Conservation (phyloP, 2,113 vertebrate genomes). For the Zosterops lateralis region DNA sequence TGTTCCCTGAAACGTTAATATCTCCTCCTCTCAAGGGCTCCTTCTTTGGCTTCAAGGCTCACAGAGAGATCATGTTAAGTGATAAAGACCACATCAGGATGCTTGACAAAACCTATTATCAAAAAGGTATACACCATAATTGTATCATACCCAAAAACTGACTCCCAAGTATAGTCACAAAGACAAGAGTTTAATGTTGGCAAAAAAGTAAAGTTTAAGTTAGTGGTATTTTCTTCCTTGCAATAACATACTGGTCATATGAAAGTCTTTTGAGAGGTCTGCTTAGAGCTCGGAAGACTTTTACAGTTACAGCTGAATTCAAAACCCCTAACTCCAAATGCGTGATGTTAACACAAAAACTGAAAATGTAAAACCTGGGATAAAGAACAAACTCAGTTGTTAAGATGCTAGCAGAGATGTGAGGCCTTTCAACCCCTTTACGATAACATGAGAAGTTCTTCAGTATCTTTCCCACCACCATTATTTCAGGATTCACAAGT, state of each 20-base stretch:
- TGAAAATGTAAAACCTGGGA: slow-evolving; percentile 8
- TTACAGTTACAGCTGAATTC: slow-evolving; percentile 49
- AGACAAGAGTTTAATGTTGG: slow-evolving; percentile 59
- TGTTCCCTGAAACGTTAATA: not conserved
- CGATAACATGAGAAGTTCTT: slow-evolving; percentile 21
- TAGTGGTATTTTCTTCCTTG: slow-evolving; percentile 59
- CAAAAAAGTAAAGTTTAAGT: slow-evolving; percentile 33
- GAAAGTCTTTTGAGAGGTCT: slow-evolving; percentile 52
- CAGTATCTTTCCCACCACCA: slow-evolving; percentile 41
- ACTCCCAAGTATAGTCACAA: slow-evolving; percentile 50
- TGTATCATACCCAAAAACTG: slow-evolving; percentile 9
- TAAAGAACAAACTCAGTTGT: slow-evolving; percentile 32
- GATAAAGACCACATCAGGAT: not conserved
- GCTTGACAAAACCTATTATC: not conserved
- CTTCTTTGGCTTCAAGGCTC: not conserved
- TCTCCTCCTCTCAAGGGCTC: not conserved
- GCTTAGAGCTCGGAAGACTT: slow-evolving; percentile 58
- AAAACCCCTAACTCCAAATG: not conserved
- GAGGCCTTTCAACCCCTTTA: not conserved
- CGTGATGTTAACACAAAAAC: slow-evolving; percentile 10
- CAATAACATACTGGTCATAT: slow-evolving; percentile 48
- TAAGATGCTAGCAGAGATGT: not conserved
- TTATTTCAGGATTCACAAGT: slow-evolving; percentile 17
- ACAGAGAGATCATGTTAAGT: not conserved
- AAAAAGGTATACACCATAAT: not conserved